These are phyloP conservation scores for Chloropsis hardwickii DNA, from an alignment of 2,113 vertebrate species.

Conservation along the genomic window DNA sequence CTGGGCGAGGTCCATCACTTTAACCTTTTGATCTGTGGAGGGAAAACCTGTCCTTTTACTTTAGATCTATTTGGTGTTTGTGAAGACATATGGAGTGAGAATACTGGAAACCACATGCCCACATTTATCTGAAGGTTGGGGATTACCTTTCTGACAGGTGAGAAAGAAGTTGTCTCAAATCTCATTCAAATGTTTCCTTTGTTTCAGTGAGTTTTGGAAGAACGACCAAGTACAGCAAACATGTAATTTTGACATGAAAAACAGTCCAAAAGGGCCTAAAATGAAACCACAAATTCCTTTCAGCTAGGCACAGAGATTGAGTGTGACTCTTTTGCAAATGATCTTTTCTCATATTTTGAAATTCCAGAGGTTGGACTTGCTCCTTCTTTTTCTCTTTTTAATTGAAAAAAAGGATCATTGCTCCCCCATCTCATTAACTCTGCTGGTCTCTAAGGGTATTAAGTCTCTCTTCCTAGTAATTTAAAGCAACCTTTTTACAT, in stretches of 20 bases:
- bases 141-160: slow-evolving; percentile 46
- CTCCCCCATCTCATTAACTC: neutral
- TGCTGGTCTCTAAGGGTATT: neutral
- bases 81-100: slow-evolving; percentile 49
- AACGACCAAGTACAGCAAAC: slow-evolving; percentile 43
- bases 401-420: neutral
- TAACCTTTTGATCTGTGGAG: slow-evolving; percentile 7
- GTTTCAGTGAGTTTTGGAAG: slow-evolving; percentile 52
- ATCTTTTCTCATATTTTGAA: neutral
- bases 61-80: slow-evolving; percentile 61
- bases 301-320: neutral
- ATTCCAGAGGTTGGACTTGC: neutral
- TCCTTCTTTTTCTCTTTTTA: neutral
- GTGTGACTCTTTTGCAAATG: neutral
- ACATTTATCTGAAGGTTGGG: slow-evolving; percentile 46
- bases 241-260: slow-evolving; percentile 51
- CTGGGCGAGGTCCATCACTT: neutral
- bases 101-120: slow-evolving; percentile 30
- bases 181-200: slow-evolving; percentile 58
- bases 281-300: slow-evolving; percentile 34
- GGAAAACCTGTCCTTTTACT: neutral
- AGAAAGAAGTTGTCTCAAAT: slow-evolving; percentile 51
- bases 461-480: neutral
- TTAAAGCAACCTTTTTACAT: neutral
- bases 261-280: neutral